Base-by-base conservation (phyloP, 2,113 vertebrate genomes). In the Leptosomus discolor region DNA sequence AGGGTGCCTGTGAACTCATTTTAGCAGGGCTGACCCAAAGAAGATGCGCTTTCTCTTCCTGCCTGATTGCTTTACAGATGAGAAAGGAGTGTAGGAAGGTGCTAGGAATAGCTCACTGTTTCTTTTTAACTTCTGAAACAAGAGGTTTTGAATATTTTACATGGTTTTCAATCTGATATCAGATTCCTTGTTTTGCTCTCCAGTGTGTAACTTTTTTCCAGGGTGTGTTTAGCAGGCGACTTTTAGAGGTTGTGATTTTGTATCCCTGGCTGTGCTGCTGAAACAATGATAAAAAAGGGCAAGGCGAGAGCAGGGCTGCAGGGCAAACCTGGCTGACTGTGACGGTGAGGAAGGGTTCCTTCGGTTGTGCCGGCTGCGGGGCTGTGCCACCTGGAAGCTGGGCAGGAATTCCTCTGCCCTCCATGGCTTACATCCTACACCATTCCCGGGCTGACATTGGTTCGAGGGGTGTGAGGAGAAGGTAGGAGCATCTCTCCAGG, bases 301-400 rank as follows among this genome's bases (percentile, higher is more conserved):
- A 48, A 54, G 30, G 76, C 8, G 32, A 41, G 56, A 32, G 39
- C 39, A 60, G 68, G 61, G 29, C 17, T 11, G 19, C 3, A 2
- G 27, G 20, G 51, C 50, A 34, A 53, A 15, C 8, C 43, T 12
- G 23, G 34, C 15, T 7, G 29, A 58, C 53, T 60, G 34, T 1
- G 3, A 5, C 3, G 14, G 45, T 3, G 13, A 53, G 24, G 29
- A 45, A n/a, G 21, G 8, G 16, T 46, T 53, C 16, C 45, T 50
- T 11, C 4, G 36, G 9, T 34, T 26, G 34, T 39, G 54, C 54
- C 1, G 1, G 30, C 24, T 12, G 11, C 2, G 0, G 24, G 37
- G 58, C 34, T 64, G 51, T 39, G 51, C 29, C n/a, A 18, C 29
- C 34, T 24, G 53, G 34, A 36, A 81, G 34, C 24, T 1, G 0